Base-by-base conservation (phyloP, 2,797 vertebrate species). In the Coilia nasus region DNA sequence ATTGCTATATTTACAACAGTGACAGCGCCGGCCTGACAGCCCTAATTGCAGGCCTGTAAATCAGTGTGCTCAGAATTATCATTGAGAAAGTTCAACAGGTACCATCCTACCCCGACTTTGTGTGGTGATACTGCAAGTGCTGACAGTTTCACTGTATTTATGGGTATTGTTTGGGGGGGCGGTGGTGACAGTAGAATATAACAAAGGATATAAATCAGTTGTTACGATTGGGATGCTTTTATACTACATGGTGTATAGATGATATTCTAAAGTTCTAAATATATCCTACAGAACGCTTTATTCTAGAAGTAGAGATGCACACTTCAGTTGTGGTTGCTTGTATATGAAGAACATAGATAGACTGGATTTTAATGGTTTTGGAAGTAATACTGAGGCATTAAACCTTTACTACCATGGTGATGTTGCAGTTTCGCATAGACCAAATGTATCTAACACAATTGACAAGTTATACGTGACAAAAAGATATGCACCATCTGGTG, bases 1-100 rank as follows among this genome's bases (percentile, higher is more conserved):
- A 78, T 78, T 78, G 31, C 71, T 78, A 44, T 78, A 78, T 78
- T 78, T 78, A 78, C 71, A 75, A 9, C 67, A 31, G 67, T 75
- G 67, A 75, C 67, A 75, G 31, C 67, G 2, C 12, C 17, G 71
- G 71, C 71, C 19, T 44, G 71, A 78, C 71, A 78, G 35, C 41
- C 35, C 71, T 78, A 78, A 78, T 78, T 78, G 71, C 35, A 41
- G 35, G 15, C 35, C 71, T 44, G 71, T 78, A 78, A 44, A 78
- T 78, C 71, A 78, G 71, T 44, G 19, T 41, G 71, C 35, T 78
- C 71, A 44, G 17, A 78, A 78, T 21, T 7, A 44, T 78, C 71
- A 78, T 78, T 78, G 35, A 31, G 35, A 21, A 78, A 44, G 35
- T 78, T 78, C 31, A 78, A 78, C 71, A 78, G 71, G 71, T 78